Evolutionary conservation across 2,888 invertebrate genomes (phyloP).

Genomic region (Odontothrips loti): DNA sequence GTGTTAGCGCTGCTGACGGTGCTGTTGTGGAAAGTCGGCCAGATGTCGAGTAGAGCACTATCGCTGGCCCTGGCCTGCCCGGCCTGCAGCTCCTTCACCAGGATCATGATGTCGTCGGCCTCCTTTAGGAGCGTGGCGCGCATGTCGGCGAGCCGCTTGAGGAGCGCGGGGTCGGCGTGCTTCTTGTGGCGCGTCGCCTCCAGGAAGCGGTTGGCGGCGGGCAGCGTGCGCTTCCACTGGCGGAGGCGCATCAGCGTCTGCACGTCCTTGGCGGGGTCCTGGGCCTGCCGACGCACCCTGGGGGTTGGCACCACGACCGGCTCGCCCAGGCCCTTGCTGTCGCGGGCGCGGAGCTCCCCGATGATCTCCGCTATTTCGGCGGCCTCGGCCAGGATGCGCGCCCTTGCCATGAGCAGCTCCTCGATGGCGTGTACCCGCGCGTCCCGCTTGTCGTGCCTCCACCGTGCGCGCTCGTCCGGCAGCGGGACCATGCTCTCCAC

Average conservation of each 20-base stretch:
- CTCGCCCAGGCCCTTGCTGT: background rate
- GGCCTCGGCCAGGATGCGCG: background rate
- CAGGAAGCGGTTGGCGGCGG: background rate
- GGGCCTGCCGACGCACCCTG: background rate
- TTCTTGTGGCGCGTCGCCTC: background rate
- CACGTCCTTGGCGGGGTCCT: slow-evolving; percentile 1
- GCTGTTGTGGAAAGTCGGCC: background rate
- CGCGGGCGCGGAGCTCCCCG: background rate
- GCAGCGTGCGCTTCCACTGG: background rate
- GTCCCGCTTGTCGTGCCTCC: background rate
- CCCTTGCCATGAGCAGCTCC: background rate
- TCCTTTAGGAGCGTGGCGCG: background rate
- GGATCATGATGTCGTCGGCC: slow-evolving; percentile 15
- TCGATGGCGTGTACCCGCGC: background rate
- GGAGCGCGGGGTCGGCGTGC: background rate
- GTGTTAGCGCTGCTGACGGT: background rate
- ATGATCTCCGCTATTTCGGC: background rate
- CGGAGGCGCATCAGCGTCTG: slow-evolving; percentile 9
- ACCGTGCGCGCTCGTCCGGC: background rate
- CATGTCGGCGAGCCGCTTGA: background rate
- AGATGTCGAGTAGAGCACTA: background rate
- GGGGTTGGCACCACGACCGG: background rate
- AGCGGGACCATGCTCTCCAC: background rate
- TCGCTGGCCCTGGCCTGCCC: background rate
- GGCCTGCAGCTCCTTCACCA: background rate